Conservation (phyloP, 2,888 invertebrate genomes). For the Chrysomela aeneicollis region DNA sequence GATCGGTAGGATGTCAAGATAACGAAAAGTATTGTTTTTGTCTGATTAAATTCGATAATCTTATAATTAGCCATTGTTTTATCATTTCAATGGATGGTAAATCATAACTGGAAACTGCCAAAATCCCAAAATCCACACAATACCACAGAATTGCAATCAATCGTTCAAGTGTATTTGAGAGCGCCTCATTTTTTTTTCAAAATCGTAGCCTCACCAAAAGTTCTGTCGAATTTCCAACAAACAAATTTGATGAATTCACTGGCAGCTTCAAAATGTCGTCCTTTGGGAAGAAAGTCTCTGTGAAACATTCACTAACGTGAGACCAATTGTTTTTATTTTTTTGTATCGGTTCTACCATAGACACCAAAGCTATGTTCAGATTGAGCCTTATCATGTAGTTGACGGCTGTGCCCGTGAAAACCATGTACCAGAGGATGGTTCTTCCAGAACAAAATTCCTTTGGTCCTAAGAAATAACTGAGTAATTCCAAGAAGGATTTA, state of each 20-base stretch:
- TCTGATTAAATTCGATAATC: too few relatives aligned
- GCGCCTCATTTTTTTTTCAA: too few relatives aligned
- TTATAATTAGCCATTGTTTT: too few relatives aligned
- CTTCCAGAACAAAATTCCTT: slow-evolving; percentile 52
- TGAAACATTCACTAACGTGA: background rate
- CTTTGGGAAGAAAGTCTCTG: too few relatives aligned
- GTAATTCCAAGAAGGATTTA: background rate
- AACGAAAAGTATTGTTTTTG: too few relatives aligned
- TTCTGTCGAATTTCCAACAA: background rate
- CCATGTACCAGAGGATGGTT: slow-evolving; percentile 69
- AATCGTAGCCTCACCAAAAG: background rate
- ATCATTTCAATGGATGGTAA: too few relatives aligned
- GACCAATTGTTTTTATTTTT: slow-evolving; percentile 38
- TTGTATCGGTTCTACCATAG: slow-evolving; percentile 64
- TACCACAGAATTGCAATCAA: too few relatives aligned
- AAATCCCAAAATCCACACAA: too few relatives aligned
- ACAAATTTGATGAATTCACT: background rate
- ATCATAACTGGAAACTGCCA: too few relatives aligned
- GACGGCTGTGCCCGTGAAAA: slow-evolving; percentile 71
- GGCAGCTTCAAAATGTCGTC: background rate
- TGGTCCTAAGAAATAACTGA: slow-evolving; percentile 32
- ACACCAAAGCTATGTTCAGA: slow-evolving; percentile 73
- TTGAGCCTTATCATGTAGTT: slow-evolving; percentile 75
- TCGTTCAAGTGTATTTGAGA: too few relatives aligned
- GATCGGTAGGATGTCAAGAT: too few relatives aligned